Conservation (phyloP, 2,797 vertebrate genomes). For the Labeo calbasu region DNA sequence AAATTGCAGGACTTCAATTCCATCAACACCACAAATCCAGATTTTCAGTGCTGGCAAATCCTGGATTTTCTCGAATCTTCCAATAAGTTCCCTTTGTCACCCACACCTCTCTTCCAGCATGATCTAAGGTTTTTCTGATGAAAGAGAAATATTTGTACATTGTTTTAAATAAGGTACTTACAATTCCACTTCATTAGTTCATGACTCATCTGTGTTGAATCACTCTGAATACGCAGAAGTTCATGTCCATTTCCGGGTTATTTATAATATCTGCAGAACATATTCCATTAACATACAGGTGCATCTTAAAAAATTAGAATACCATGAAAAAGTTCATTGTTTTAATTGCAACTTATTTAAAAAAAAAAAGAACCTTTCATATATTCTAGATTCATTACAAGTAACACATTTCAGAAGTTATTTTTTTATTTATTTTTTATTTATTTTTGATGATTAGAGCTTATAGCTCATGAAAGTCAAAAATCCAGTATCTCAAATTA, state of each 20-base stretch:
- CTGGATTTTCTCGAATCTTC: constrained; percentile 83
- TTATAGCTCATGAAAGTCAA: too few species aligned
- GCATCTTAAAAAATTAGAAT: too few species aligned
- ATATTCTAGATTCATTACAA: too few species aligned
- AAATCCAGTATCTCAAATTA: too few species aligned
- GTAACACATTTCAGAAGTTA: too few species aligned
- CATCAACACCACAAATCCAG: constrained; percentile 83
- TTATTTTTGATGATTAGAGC: too few species aligned
- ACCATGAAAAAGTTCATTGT: too few species aligned
- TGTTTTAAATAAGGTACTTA: background rate
- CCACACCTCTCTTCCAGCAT: constrained; percentile 85
- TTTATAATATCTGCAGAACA: background rate
- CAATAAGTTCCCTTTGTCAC: constrained; percentile 86
- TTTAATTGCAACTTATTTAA: too few species aligned
- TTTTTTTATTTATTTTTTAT: too few species aligned
- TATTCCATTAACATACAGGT: background rate
- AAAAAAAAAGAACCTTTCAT: too few species aligned
- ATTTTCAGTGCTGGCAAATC: constrained; percentile 82
- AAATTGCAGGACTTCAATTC: background rate
- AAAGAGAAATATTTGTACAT: background rate
- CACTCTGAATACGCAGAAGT: background rate
- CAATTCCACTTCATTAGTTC: background rate
- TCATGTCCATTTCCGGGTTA: too few species aligned
- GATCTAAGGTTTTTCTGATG: constrained; percentile 78
- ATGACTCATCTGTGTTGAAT: background rate